These are phyloP conservation scores for Cetoscarus ocellatus DNA, from an alignment of 2,797 vertebrate genomes.

Conservation along the genomic window DNA sequence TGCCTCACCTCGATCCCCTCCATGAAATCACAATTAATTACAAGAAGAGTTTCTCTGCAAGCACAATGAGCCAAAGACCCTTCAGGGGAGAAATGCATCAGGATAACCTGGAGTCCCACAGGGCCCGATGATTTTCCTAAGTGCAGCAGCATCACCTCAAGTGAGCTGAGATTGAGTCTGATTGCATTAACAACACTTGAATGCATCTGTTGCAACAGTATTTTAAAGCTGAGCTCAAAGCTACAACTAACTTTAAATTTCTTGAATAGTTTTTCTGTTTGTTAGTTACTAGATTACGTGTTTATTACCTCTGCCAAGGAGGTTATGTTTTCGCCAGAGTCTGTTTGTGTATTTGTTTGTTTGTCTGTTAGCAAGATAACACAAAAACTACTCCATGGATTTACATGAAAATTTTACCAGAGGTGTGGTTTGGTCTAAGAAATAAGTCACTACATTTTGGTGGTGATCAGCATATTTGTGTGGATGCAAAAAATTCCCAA, in stretches of 20 bases:
- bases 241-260: not conserved
- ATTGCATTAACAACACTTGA: constrained; percentile 21
- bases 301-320: too few relatives aligned
- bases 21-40: constrained; percentile 71
- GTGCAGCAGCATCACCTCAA: constrained; percentile 35
- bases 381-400: too few relatives aligned
- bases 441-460: too few relatives aligned
- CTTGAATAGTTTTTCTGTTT: not conserved
- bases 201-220: not conserved
- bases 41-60: constrained; percentile 39
- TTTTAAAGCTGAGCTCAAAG: not conserved
- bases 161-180: constrained; percentile 11
- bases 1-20: constrained; percentile 47
- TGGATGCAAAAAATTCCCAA: too few relatives aligned
- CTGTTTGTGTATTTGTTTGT: too few relatives aligned
- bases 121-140: constrained; percentile 27
- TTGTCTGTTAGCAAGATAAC: too few relatives aligned
- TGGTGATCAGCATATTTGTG: too few relatives aligned
- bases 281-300: not conserved
- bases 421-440: too few relatives aligned
- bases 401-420: too few relatives aligned
- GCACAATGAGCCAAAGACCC: constrained; percentile 43
- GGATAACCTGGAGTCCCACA: constrained; percentile 39
- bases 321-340: too few relatives aligned
- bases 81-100: constrained; percentile 41